Percentiles rank a stretch among this genome's conserved stretches.
Evolutionary conservation across 2,797 vertebrate genomes (phyloP).

Genomic region (Mormyrops boulengeri): DNA sequence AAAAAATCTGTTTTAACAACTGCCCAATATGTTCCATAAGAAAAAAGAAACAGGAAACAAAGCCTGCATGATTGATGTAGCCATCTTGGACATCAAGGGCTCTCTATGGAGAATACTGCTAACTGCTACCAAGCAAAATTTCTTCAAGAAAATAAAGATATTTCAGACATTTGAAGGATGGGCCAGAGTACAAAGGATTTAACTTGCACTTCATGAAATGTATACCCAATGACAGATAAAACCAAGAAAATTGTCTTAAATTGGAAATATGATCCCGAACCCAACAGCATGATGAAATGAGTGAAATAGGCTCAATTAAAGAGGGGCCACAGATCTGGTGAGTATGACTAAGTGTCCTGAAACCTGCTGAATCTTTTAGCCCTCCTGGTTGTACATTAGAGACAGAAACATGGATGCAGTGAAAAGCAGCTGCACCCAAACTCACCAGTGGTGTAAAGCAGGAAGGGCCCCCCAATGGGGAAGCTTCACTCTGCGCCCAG

Average conservation of each 20-base stretch:
- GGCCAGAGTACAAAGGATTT: neutral
- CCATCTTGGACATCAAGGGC: neutral
- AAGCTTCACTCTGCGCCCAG: neutral
- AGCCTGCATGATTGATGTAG: neutral
- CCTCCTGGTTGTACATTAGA: neutral
- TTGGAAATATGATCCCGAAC: neutral
- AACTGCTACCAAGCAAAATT: neutral
- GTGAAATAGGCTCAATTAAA: neutral
- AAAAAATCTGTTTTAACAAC: neutral
- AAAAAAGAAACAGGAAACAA: neutral
- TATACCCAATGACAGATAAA: neutral
- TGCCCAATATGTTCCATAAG: neutral
- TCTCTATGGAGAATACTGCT: neutral
- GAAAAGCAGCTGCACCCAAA: neutral
- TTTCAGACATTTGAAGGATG: neutral
- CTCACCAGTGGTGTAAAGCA: constrained; percentile 28
- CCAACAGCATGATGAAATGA: neutral
- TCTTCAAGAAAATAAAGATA: constrained; percentile 4
- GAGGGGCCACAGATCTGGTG: neutral
- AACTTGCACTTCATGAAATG: neutral
- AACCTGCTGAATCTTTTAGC: neutral
- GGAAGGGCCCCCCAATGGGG: neutral
- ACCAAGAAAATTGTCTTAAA: neutral
- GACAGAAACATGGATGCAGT: neutral
- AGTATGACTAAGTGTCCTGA: neutral